Evolutionary conservation across 2,888 invertebrate species (phyloP), one percentile per base, ranked within the genome.

Genomic region (Drosophila percnosoma): DNA sequence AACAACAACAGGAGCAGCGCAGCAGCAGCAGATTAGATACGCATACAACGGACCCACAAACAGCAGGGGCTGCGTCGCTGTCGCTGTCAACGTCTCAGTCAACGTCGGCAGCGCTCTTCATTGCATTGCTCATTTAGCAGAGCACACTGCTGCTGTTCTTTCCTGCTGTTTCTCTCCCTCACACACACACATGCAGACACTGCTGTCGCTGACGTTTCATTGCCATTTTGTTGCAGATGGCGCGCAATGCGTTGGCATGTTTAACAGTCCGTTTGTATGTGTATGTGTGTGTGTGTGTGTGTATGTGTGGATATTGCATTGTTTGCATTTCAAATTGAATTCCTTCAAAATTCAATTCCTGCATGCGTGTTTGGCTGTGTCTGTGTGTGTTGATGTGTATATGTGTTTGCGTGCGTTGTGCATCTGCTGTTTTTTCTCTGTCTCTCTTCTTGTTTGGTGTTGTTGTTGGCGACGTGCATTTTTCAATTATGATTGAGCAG

Each of bases 261-360:
- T 61, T 62, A 62, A 58, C 75, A 69, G 29, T 7, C 18, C 36
- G 13, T 62, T 27, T 27, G 27, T 2, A 27, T 27, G 24, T 54
- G 33, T 38, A 48, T 45, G 57, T 63, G 57, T 57, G 29, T 63
- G 57, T 57, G 29, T 70, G 48, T 71, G 63, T 67, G 68, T 65
- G 33, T 68, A 55, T 69, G 68, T 75, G 80, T 77, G 59, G 63
- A 65, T 68, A 57, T 63, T 76, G 90, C 84, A 87, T 85, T 85
- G 85, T 90, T 90, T 85, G 90, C 89, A 86, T 85, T 90, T 90
- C 75, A 89, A 86, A 90, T 90, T 90, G 78, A 86, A 86, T 86
- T 86, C 90, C 90, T 78, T 89, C 80, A 82, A 85, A 87, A 71
- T 71, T 75, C 78, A 81, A 75, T 87, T 84, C 72, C 72, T 71